Evolutionary conservation across 1,140 invertebrate genomes (phyloP).

Genomic region (Caerostris extrusa): DNA sequence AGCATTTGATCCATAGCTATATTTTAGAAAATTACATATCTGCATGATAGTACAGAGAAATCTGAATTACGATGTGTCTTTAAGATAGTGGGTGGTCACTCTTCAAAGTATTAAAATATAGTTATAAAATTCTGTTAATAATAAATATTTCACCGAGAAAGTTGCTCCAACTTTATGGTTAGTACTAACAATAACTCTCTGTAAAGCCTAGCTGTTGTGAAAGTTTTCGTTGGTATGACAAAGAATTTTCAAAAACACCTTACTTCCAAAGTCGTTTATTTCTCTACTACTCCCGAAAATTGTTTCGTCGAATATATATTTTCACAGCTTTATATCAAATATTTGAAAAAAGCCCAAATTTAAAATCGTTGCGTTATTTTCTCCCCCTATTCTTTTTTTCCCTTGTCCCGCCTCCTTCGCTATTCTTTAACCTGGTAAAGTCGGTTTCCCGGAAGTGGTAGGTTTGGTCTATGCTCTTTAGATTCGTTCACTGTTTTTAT

Average conservation of each 20-base stretch:
- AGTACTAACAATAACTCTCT: too few relatives aligned
- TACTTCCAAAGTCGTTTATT: conserved; percentile 12
- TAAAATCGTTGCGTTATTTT: conserved; percentile 35
- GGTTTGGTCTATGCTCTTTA: conserved; percentile 54
- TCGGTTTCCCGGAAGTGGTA: conserved; percentile 38
- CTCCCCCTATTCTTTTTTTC: not conserved
- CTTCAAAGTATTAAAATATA: too few relatives aligned
- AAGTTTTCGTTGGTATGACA: not conserved
- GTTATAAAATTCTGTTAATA: too few relatives aligned
- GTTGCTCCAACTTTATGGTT: too few relatives aligned
- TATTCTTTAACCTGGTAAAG: conserved; percentile 8
- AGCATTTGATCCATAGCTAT: too few relatives aligned
- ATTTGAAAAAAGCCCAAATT: conserved; percentile 46
- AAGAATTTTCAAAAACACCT: not conserved
- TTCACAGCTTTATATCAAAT: conserved; percentile 47
- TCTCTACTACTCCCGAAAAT: not conserved
- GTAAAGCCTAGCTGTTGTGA: not conserved
- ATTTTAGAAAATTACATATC: too few relatives aligned
- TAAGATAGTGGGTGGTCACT: too few relatives aligned
- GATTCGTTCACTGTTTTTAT: conserved; percentile 16
- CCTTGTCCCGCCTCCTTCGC: not conserved
- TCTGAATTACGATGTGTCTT: too few relatives aligned
- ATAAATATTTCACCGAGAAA: too few relatives aligned
- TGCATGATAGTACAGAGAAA: too few relatives aligned
- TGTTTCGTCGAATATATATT: conserved; percentile 21